These are phyloP conservation scores for Sebastes flavidus DNA, from an alignment of 2,797 vertebrate species.

Conservation along the genomic window DNA sequence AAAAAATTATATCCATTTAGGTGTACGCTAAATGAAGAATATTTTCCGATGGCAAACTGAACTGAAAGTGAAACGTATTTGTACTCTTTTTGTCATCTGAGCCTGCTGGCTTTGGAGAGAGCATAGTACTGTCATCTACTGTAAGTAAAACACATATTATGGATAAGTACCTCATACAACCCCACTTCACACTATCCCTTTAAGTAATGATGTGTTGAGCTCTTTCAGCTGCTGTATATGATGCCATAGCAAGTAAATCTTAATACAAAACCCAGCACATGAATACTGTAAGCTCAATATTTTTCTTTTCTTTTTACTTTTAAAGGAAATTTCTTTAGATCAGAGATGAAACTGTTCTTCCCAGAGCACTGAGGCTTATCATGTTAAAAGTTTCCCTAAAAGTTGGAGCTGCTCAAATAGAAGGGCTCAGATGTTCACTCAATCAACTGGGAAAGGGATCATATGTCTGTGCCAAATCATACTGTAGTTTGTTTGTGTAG, in stretches of 20 bases:
- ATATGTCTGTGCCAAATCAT: constrained; percentile 61
- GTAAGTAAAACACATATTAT: too few relatives aligned
- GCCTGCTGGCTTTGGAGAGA: too few relatives aligned
- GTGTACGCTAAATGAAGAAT: too few relatives aligned
- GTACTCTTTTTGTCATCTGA: too few relatives aligned
- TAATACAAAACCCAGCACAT: not conserved
- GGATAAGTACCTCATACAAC: too few relatives aligned
- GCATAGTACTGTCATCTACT: too few relatives aligned
- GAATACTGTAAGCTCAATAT: not conserved
- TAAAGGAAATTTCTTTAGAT: not conserved
- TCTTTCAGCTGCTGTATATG: not conserved
- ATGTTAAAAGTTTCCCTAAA: constrained; percentile 30
- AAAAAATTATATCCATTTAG: too few relatives aligned
- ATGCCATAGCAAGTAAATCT: not conserved
- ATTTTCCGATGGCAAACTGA: too few relatives aligned
- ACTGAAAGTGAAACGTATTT: too few relatives aligned
- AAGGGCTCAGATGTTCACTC: constrained; percentile 66
- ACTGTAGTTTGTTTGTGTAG: constrained; percentile 65
- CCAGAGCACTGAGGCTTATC: not conserved
- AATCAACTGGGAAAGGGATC: constrained; percentile 51
- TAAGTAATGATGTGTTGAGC: not conserved
- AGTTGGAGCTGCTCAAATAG: constrained; percentile 25
- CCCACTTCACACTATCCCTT: too few relatives aligned
- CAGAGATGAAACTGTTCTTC: constrained; percentile 16
- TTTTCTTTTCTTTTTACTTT: not conserved